A percentile compares a stretch with the other conserved stretches of the same genome.
These are phyloP conservation scores for Phytoseiulus persimilis DNA, from an alignment of 2,888 invertebrate species.

Conservation along the genomic window DNA sequence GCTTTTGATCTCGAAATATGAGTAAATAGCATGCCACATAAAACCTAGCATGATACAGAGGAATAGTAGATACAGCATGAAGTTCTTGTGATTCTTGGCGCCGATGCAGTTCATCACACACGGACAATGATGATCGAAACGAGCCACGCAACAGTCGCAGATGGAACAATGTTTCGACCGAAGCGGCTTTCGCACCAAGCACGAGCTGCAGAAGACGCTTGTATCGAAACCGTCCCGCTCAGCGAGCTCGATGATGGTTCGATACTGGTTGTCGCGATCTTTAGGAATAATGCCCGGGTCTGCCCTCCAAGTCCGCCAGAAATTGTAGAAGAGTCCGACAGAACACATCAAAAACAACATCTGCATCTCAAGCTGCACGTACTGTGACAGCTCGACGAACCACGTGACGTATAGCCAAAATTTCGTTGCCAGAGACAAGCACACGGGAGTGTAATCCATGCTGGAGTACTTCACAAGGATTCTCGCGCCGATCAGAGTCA, in stretches of 20 bases:
- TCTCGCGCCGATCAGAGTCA: neutral
- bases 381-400: constrained; percentile 53
- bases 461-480: constrained; percentile 12
- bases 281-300: constrained; percentile 86
- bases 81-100: constrained; percentile 71
- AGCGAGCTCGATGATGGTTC: constrained; percentile 80
- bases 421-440: constrained; percentile 87
- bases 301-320: constrained; percentile 78
- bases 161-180: constrained; percentile 95
- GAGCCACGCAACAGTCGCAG: constrained; percentile 89
- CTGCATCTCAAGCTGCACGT: constrained; percentile 23
- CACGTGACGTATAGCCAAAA: constrained; percentile 88
- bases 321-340: constrained; percentile 72
- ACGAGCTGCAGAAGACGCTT: constrained; percentile 88
- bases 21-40: constrained; percentile 42
- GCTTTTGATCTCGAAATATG: neutral
- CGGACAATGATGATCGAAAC: constrained; percentile 63
- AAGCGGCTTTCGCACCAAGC: constrained; percentile 81
- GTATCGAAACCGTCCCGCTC: constrained; percentile 81
- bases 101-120: constrained; percentile 99
- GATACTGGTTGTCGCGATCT: constrained; percentile 66
- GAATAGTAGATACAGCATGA: constrained; percentile 78
- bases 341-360: constrained; percentile 62
- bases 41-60: constrained; percentile 66
- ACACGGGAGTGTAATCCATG: constrained; percentile 62